phyloP scores from a whole-genome alignment of 1,140 invertebrate species.

The Papilio polytes region DNA sequence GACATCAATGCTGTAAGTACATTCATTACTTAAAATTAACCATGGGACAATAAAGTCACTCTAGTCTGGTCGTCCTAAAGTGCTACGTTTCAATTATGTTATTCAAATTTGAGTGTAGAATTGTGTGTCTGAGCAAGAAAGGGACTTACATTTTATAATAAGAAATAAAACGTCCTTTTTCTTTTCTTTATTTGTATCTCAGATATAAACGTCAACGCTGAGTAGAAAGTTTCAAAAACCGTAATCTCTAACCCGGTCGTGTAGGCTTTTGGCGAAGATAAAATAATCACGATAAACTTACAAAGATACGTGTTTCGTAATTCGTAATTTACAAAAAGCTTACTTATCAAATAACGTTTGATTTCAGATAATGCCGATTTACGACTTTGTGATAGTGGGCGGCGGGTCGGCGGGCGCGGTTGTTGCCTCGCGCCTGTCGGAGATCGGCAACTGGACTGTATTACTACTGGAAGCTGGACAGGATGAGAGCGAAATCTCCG shows the following conservation, averaged over 20 bases:
- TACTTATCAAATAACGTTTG: slow-evolving; percentile 11
- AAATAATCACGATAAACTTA: neutral
- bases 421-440: slow-evolving; percentile 94
- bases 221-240: neutral
- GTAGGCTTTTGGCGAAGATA: neutral
- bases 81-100: too few relatives aligned
- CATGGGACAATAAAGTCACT: too few relatives aligned
- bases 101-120: neutral
- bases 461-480: slow-evolving; percentile 93
- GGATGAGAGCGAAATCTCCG: slow-evolving; percentile 92
- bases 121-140: neutral
- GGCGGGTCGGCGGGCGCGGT: slow-evolving; percentile 97
- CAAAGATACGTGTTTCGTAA: neutral
- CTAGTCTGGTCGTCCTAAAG: too few relatives aligned
- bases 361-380: slow-evolving; percentile 88
- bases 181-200: neutral
- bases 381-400: slow-evolving; percentile 95
- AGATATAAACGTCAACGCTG: neutral
- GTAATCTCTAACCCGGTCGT: neutral
- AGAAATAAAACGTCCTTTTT: neutral
- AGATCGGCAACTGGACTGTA: slow-evolving; percentile 91
- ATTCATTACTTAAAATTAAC: neutral
- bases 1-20: slow-evolving; percentile 88
- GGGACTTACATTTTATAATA: too few relatives aligned
- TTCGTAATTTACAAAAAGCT: neutral